phyloP scores from a whole-genome alignment of 2,113 vertebrate species.

The Diadophis punctatus region DNA sequence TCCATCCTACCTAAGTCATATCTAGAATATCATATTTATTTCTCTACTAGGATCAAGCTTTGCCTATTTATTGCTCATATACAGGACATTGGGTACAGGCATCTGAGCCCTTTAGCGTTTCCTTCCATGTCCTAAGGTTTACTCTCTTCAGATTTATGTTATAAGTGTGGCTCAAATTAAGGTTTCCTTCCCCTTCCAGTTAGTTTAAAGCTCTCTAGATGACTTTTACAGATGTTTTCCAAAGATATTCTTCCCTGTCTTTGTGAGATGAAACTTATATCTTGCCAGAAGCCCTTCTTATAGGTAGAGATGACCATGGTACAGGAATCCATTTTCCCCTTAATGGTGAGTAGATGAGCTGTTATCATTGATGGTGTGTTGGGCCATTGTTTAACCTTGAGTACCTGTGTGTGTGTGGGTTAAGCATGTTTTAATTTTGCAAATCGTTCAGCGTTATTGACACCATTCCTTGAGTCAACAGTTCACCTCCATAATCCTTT shows the following conservation, averaged over 20 bases:
- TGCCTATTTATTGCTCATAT: too few relatives aligned
- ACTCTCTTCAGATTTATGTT: too few relatives aligned
- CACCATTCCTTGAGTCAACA: background rate
- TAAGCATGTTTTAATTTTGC: background rate
- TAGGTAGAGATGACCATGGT: background rate
- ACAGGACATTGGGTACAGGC: too few relatives aligned
- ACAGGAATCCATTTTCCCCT: background rate
- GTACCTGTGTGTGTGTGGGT: background rate
- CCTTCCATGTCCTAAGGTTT: too few relatives aligned
- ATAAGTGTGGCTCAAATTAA: too few relatives aligned
- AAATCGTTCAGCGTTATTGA: background rate
- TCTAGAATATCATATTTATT: too few relatives aligned
- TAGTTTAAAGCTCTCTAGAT: too few relatives aligned
- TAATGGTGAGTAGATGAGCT: background rate
- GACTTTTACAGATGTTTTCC: too few relatives aligned
- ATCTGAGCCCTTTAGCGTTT: too few relatives aligned
- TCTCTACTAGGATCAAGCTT: too few relatives aligned
- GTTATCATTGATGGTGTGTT: background rate
- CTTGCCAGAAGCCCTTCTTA: background rate
- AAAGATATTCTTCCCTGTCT: background rate
- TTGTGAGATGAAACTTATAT: background rate
- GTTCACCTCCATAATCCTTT: background rate
- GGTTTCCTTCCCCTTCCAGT: too few relatives aligned
- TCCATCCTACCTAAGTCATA: too few relatives aligned
- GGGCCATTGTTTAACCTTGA: background rate